Evolutionary conservation across 35 echinoderm and acorn worm genomes (phyloP), one percentile per base, ranked within the genome.

Genomic region (Heliocidaris erythrogramma): DNA sequence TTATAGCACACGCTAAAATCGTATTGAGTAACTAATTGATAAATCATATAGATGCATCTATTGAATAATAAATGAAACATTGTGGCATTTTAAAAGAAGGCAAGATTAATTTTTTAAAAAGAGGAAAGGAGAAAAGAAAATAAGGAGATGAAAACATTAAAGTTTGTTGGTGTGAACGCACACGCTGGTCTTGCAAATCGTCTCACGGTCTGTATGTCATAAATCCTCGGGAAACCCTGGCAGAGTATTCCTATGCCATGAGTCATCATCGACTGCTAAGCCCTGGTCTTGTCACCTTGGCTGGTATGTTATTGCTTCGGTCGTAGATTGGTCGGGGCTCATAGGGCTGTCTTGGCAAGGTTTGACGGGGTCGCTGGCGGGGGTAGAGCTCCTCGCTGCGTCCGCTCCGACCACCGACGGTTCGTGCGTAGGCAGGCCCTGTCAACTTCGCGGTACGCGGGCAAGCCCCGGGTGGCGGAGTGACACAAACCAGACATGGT

Each of bases 151-250:
- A n/a, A 7, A n/a, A n/a, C 21, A 27, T 78, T 7, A 78, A 21
- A 42, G 31, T 48, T 9, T 32, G 0, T 24, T 32, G 10, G 30
- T 89, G 31, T 89, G 30, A 89, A 89, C 87, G 87, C 87, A 47
- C 31, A 13, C 21, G 31, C 29, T 48, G 31, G 31, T 48, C 47
- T 32, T 47, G 30, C 29, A 89, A 89, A 92, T 92, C 91, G 91
- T 92, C 91, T 59, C 91, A 92, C 91, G 91, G 91, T 92, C 30
- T 13, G 49, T 13, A 50, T 30, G 91, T 48, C 47, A 92, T 92
- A 92, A 92, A 92, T 92, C 49, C 65, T 92, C 31, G 91, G 91
- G 91, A 92, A 92, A 92, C 91, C 91, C 91, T 92, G 48, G 47
- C 91, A 47, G 91, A 30, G 91, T 92, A 92, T 92, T 50, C 91